Evolutionary conservation across 2,113 vertebrate species (phyloP), one percentile per base, ranked within the genome.

Genomic region (Gobiocypris rarus): DNA sequence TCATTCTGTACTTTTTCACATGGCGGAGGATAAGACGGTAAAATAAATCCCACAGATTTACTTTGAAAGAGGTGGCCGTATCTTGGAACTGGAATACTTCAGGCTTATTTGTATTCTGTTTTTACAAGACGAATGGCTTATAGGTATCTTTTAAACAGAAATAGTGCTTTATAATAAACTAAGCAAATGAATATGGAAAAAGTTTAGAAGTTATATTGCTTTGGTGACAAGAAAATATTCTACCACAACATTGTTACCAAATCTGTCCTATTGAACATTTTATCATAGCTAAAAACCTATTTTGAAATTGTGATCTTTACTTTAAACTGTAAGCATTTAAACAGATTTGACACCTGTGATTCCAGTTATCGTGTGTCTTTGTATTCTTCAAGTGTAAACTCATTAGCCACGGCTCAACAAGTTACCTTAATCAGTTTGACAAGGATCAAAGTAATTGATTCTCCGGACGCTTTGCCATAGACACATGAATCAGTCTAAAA

Each of bases 381-480:
- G 22, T 67, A 67, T 67, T 80, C 59, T 22, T 67, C 58, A 65
- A 80, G 43, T 52, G 73, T 75, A 19, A 61, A 63, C 38, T 24
- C 59, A 65, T 65, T 63, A 65, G 43, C 50, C 3, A 9, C 9
- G 4, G n/a, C 71, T 75, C 45, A 19, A 75, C 71, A 52, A 52
- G 38, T 45, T 8, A 61, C 76, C 54, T 28, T 48, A 63, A 59
- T 80, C 9, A 0, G 17, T 80, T 17, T 48, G 15, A 75, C 73
- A 52, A 31, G 48, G 73, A 31, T 61, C 67, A 50, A 50, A 48
- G 59, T 50, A 48, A 65, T 48, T 79, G 78, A 67, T 67, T 80
- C 59, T 67, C 5, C 43, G 14, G 10, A 80, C 5, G 43, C 17
- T 80, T 80, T n/a, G 38, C 7, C 67, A 45, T 48, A 79, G 61